Evolutionary conservation across 2,113 vertebrate genomes (phyloP), one percentile per base, ranked within the genome.

Genomic region (Chlorodrepanis virens): DNA sequence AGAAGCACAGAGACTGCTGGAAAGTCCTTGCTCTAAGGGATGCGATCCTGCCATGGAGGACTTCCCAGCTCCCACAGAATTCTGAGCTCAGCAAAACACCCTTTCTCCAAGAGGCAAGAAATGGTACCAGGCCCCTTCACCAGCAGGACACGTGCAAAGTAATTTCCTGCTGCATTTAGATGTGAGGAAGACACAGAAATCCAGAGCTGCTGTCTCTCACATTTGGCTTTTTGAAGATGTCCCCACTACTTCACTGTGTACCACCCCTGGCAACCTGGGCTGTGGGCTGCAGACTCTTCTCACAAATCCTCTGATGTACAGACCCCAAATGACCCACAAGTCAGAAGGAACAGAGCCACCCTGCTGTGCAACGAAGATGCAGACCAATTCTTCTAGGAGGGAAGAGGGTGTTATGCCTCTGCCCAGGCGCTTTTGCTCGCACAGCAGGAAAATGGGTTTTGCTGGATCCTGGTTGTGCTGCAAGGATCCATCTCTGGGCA

Each of bases 361-460:
- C 1, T 0, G 3, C 21, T 21, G 22, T 33, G 33, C 22, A 20
- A 77, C 68, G 16, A 57, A 37, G n/a, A 69, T 1, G 1, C n/a
- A 61, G 71, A 21, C 39, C 39, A 14, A 67, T 78, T 44, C 19
- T 84, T 77, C 69, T 21, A 44, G 25, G 3, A 69, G 8, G n/a
- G 23, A 57, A 77, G 28, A 76, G 31, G 16, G 0, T 1, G 16
- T 47, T 47, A 31, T 1, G 0, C 49, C 65, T 87, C 42, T 56
- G 31, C 29, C 39, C 15, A 5, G 35, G 7, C 0, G 0, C 23
- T 85, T 89, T 40, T 83, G 20, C 42, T 80, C 49, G 47, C 0
- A 1, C 22, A 57, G 47, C 35, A 49, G 49, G 11, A 84, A 35
- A 63, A 20, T 65, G 1, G 0, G 20, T 67, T 92, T 64, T 87